Evolutionary conservation across 2,888 invertebrate genomes (phyloP).

Genomic region (Ichneumoninae sp.): DNA sequence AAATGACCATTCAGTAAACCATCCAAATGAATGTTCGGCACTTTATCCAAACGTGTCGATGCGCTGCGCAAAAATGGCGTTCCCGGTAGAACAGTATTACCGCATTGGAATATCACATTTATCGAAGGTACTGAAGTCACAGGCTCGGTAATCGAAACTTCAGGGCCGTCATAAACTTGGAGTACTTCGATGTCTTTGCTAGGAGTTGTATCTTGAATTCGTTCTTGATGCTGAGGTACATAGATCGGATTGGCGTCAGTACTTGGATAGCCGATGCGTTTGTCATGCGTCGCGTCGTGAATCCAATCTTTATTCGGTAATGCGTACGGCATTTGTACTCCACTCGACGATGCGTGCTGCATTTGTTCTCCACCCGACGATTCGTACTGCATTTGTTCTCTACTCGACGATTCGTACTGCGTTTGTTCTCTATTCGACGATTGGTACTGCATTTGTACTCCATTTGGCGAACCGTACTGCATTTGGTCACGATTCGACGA

Average conservation of each 20-base stretch:
- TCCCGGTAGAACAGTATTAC: not conserved
- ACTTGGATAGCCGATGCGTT: not conserved
- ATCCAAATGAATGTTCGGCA: constrained; percentile 15
- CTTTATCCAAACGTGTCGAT: constrained; percentile 26
- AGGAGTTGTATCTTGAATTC: not conserved
- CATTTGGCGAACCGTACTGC: too few relatives aligned
- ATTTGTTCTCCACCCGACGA: not conserved
- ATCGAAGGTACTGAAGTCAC: too few relatives aligned
- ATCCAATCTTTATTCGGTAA: not conserved
- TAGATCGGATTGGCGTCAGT: not conserved
- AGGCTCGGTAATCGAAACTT: not conserved
- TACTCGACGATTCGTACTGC: constrained; percentile 32
- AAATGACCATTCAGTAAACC: constrained; percentile 26
- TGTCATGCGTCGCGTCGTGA: not conserved
- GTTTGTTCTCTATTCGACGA: not conserved
- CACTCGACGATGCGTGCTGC: constrained; percentile 28
- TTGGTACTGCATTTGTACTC: not conserved
- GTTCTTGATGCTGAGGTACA: not conserved
- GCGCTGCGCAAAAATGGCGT: not conserved
- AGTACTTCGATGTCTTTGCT: not conserved
- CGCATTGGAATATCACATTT: constrained; percentile 7
- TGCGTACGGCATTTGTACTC: not conserved
- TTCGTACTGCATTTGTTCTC: constrained; percentile 31
- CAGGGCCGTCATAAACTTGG: not conserved
- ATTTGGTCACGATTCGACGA: not conserved